Percentiles rank a stretch among this genome's conserved stretches.
These are phyloP conservation scores for Acrocera orbiculus DNA, from an alignment of 2,888 invertebrate species.

Conservation along the genomic window DNA sequence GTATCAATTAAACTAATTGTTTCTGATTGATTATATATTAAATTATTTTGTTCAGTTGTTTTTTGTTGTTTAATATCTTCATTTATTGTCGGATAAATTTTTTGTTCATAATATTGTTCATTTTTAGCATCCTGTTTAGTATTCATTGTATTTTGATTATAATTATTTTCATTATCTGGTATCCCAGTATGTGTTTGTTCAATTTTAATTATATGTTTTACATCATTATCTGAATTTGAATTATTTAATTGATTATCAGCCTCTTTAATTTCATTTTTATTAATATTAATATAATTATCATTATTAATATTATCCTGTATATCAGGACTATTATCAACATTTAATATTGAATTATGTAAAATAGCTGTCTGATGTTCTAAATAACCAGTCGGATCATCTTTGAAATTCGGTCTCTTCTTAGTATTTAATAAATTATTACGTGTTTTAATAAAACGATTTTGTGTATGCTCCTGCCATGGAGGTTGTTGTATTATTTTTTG, in stretches of 20 bases:
- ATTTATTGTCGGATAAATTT: too few relatives aligned
- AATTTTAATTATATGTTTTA: conserved; percentile 1
- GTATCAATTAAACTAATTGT: too few relatives aligned
- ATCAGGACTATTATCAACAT: conserved; percentile 30
- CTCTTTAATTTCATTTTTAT: too few relatives aligned
- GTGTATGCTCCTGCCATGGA: conserved; percentile 11
- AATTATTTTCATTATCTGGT: conserved; percentile 11
- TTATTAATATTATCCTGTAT: conserved; percentile 8
- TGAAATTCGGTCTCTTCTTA: conserved; percentile 51
- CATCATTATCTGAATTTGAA: too few relatives aligned
- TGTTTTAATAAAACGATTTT: conserved; percentile 6
- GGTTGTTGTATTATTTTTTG: conserved; percentile 8
- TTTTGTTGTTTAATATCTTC: too few relatives aligned
- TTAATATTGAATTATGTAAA: conserved; percentile 62
- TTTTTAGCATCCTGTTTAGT: too few relatives aligned
- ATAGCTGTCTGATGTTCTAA: conserved; percentile 78
- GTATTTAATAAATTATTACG: conserved; percentile 1
- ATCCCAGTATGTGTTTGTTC: conserved; percentile 8
- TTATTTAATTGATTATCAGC: too few relatives aligned
- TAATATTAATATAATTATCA: too few relatives aligned
- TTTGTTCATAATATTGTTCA: too few relatives aligned
- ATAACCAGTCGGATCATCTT: conserved; percentile 84
- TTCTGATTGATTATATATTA: too few relatives aligned
- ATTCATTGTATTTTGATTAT: neutral
- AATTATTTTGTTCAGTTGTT: too few relatives aligned